Percentiles rank a stretch among this genome's conserved stretches.
phyloP scores from a whole-genome alignment of 2,888 invertebrate genomes.

The Blomia tropicalis region DNA sequence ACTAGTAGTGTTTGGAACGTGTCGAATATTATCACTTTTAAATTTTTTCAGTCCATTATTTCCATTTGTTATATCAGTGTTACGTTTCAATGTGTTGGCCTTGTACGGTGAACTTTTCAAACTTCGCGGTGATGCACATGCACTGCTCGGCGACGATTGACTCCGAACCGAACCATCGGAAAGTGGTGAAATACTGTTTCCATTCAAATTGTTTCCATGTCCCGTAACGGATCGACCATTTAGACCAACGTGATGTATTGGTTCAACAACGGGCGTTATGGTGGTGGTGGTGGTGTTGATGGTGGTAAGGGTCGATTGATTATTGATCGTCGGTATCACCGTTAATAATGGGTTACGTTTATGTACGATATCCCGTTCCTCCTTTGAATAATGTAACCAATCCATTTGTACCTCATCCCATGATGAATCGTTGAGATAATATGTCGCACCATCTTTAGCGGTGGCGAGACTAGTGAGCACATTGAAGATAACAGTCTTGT shows the following conservation, averaged over 20 bases:
- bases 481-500: slow-evolving; percentile 47
- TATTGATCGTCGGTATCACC: neutral
- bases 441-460: slow-evolving; percentile 72
- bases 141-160: slow-evolving; percentile 13
- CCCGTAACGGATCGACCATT: neutral
- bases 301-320: no score
- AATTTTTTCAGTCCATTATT: neutral
- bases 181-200: slow-evolving; percentile 22
- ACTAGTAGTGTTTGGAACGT: neutral
- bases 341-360: slow-evolving; percentile 35
- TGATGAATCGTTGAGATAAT: slow-evolving; percentile 63
- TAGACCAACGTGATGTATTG: no score
- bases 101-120: neutral
- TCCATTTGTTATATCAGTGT: neutral
- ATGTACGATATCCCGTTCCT: slow-evolving; percentile 67
- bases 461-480: slow-evolving; percentile 67
- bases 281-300: neutral
- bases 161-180: slow-evolving; percentile 13
- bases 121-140: neutral
- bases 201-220: neutral
- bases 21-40: slow-evolving; percentile 2
- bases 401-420: slow-evolving; percentile 79
- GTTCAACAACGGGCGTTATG: neutral
- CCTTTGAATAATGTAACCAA: slow-evolving; percentile 83
- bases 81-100: neutral